These are phyloP conservation scores for Microctenopoma lineatum DNA, from an alignment of 2,797 vertebrate genomes.

Conservation along the genomic window DNA sequence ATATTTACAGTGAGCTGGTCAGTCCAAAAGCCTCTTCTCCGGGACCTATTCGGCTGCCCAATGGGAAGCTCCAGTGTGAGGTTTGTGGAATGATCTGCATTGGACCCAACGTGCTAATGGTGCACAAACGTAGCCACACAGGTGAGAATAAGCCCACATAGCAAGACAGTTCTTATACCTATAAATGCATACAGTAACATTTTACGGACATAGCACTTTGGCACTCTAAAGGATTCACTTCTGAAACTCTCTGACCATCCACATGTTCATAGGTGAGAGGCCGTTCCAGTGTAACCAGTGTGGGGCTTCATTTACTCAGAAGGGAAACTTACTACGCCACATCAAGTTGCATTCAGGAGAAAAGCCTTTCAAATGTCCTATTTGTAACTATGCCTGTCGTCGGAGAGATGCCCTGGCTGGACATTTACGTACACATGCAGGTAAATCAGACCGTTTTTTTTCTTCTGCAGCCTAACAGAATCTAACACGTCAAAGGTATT, in stretches of 20 bases:
- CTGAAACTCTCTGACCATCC: constrained; percentile 9
- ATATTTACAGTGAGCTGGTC: constrained; percentile 86
- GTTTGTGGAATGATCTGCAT: constrained; percentile 97
- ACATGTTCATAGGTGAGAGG: constrained; percentile 87
- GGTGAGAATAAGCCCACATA: constrained; percentile 78
- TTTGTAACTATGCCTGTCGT: constrained; percentile 96
- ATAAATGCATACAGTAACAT: not conserved
- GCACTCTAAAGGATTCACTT: not conserved
- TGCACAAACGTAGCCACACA: constrained; percentile 98
- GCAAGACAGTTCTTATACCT: not conserved
- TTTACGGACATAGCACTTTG: not conserved
- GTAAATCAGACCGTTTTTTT: constrained; percentile 76
- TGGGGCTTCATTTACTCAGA: constrained; percentile 97
- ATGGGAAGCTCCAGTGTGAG: constrained; percentile 95
- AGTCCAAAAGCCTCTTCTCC: constrained; percentile 88
- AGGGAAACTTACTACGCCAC: constrained; percentile 95
- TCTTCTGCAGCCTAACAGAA: not conserved
- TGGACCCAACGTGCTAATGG: constrained; percentile 97
- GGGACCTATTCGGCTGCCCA: constrained; percentile 92
- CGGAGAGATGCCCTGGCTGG: constrained; percentile 93
- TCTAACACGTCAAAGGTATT: not conserved
- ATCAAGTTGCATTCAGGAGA: constrained; percentile 98
- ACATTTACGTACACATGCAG: constrained; percentile 96
- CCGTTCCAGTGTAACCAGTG: constrained; percentile 98
- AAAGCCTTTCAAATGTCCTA: constrained; percentile 97